These are phyloP conservation scores for Plebejus anna DNA, from an alignment of 2,888 invertebrate species.

Conservation along the genomic window DNA sequence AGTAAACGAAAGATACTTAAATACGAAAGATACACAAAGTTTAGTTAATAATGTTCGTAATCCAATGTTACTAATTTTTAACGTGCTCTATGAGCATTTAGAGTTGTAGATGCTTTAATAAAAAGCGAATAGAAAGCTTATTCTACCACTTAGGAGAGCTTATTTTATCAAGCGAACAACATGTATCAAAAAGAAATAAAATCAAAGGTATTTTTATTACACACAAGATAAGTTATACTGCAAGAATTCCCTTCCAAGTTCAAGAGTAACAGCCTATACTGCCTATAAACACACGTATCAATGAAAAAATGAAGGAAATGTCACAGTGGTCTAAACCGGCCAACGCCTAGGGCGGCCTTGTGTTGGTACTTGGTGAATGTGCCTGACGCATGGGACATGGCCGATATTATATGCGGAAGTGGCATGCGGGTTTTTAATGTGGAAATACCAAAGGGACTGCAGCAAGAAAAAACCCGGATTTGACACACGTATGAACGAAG, in stretches of 20 bases:
- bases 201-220: neutral
- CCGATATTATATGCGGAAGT: constrained; percentile 25
- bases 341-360: constrained; percentile 12
- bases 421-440: constrained; percentile 6
- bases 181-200: neutral
- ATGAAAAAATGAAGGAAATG: constrained; percentile 12
- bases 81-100: neutral
- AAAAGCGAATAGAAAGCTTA: neutral
- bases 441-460: neutral
- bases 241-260: constrained; percentile 4
- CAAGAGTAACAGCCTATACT: neutral
- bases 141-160: neutral
- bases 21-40: too few species aligned
- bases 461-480: neutral
- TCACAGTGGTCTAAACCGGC: constrained; percentile 7
- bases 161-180: neutral
- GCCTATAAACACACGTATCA: neutral
- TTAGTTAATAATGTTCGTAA: too few species aligned
- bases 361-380: neutral
- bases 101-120: neutral
- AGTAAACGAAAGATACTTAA: too few species aligned
- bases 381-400: constrained; percentile 12
- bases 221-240: neutral
- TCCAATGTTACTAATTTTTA: too few species aligned
- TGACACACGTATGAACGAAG: neutral